Base-by-base conservation (phyloP, 2,113 vertebrate genomes). In the Nyctereutes procyonoides region DNA sequence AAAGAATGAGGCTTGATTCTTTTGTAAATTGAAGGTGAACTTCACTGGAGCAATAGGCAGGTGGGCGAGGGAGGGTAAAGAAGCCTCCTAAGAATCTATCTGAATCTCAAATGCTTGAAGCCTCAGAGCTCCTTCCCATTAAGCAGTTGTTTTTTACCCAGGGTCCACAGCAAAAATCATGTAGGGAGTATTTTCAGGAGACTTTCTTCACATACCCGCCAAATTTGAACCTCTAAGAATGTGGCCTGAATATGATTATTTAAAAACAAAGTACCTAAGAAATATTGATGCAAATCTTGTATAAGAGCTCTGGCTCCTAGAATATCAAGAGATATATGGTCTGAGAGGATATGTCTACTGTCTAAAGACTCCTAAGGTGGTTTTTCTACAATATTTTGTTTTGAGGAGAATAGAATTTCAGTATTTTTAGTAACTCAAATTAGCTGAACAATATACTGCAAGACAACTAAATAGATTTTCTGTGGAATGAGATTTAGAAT, bases 311-410 rank as follows among this genome's bases (percentile, higher is more conserved):
- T 67, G 9, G 19, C 17, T 8, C 6, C n/a, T 35, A 79, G n/a
- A 79, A 0, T n/a, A 20, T 86, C 10, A 60, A 43, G 55, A 73
- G 30, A 79, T 92, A 30, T 26, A 10, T 83, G 24, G 9, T 15
- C 8, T 83, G 60, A 77, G 51, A 87, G 32, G 26, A n/a, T 15
- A 38, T 60, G 60, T 73, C 43, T 74, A 28, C 19, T 58, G 1
- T 95, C n/a, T 69, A 28, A 71, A 87, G n/a, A 20, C 35, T 69
- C 12, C 79, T 32, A 32, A 48, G 22, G 35, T 35, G n/a, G 8
- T 88, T 88, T 53, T 55, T 85, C 73, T 73, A 67, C 26, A 87
- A 90, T 56, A 92, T 92, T 92, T 94, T 80, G 26, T 58, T 97
- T 95, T 58, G 48, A 89, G 53, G 10, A 88, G 15, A 86, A 51